These are phyloP conservation scores for Coptodon bakossiorum DNA, from an alignment of 2,113 vertebrate genomes.

Conservation along the genomic window DNA sequence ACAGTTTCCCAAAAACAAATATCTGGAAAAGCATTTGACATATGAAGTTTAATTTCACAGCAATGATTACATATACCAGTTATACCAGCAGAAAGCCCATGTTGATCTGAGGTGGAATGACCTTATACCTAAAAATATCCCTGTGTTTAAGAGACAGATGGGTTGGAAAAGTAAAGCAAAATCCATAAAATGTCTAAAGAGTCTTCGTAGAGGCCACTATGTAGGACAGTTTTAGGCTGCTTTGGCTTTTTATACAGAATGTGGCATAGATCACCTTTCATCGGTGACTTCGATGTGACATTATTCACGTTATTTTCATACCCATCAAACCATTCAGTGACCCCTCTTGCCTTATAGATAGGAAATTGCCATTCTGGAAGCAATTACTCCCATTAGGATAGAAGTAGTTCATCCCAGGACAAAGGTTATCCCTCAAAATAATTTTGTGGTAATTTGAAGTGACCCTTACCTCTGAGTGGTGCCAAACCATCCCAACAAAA, in stretches of 20 bases:
- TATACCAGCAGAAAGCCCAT: not conserved
- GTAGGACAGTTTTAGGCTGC: not conserved
- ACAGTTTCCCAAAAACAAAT: not conserved
- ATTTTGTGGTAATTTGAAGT: not conserved
- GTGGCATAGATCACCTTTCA: not conserved
- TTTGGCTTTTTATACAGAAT: not conserved
- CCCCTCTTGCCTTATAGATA: not conserved
- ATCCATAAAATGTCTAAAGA: not conserved
- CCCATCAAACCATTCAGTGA: not conserved
- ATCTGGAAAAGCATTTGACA: not conserved
- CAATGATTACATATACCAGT: not conserved
- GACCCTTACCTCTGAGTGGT: not conserved
- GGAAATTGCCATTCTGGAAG: not conserved
- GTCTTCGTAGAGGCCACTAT: not conserved
- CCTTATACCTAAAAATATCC: not conserved
- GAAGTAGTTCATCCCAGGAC: not conserved
- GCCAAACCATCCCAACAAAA: not conserved
- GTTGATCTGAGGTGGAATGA: not conserved
- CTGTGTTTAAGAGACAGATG: not conserved
- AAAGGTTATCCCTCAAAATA: not conserved
- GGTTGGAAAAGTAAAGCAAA: not conserved
- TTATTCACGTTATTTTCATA: not conserved
- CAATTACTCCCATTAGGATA: not conserved
- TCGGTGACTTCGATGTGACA: not conserved
- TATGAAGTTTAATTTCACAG: not conserved